These are phyloP conservation scores for Saturnia pavonia DNA, from an alignment of 2,888 invertebrate species.

Conservation along the genomic window DNA sequence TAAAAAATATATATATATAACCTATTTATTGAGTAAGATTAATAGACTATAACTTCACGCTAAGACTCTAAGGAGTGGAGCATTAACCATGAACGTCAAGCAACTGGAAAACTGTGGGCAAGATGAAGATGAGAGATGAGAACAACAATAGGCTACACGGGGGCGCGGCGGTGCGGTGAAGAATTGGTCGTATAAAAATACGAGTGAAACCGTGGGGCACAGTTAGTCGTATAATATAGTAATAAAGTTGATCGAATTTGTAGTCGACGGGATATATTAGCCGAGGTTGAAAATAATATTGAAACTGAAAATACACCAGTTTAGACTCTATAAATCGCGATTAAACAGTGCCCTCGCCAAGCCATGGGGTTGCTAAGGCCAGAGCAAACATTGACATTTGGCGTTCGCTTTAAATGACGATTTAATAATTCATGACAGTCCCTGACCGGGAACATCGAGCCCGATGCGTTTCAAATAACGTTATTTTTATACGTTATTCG, in stretches of 20 bases:
- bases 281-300: not conserved
- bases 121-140: too few species aligned
- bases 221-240: too few species aligned
- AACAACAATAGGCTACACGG: too few species aligned
- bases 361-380: conserved; percentile 7
- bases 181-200: too few species aligned
- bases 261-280: not conserved
- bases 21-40: too few species aligned
- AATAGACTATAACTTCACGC: too few species aligned
- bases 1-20: too few species aligned
- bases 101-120: too few species aligned
- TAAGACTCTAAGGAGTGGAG: too few species aligned
- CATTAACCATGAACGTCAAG: too few species aligned
- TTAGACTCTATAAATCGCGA: not conserved
- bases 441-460: not conserved
- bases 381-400: conserved; percentile 4
- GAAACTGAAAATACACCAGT: conserved; percentile 1
- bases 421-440: conserved; percentile 55
- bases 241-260: not conserved
- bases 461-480: conserved; percentile 1
- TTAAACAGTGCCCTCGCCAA: not conserved
- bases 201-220: too few species aligned
- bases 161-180: too few species aligned
- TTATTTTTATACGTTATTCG: conserved; percentile 3
- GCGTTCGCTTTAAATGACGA: conserved; percentile 42